Conservation (phyloP, 2,113 vertebrate species). For the Caretta caretta region DNA sequence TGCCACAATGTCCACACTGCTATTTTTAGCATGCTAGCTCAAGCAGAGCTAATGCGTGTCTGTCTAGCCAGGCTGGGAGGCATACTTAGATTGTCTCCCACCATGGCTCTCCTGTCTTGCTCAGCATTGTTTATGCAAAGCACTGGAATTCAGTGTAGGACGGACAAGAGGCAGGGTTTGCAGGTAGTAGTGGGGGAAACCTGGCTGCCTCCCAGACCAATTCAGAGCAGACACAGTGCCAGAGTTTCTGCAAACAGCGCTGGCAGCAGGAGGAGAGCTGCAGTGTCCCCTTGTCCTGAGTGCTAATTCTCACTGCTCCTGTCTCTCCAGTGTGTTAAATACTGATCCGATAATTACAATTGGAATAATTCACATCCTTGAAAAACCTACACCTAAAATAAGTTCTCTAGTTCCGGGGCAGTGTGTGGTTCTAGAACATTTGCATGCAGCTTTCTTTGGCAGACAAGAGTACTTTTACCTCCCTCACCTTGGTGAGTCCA, state of each 20-base stretch:
- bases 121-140: not conserved
- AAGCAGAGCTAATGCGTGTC: too few species aligned
- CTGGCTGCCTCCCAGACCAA: not conserved
- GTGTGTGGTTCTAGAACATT: not conserved
- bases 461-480: not conserved
- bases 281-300: not conserved
- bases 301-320: not conserved
- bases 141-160: not conserved
- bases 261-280: not conserved
- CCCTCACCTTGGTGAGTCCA: not conserved
- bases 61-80: too few species aligned
- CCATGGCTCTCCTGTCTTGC: not conserved
- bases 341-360: not conserved
- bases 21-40: too few species aligned
- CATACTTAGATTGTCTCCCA: not conserved
- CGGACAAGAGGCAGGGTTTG: not conserved
- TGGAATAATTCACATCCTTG: not conserved
- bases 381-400: not conserved
- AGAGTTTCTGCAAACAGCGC: not conserved
- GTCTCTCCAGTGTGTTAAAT: not conserved
- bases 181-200: not conserved
- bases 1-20: too few species aligned
- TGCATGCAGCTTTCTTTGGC: not conserved
- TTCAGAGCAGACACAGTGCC: not conserved
- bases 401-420: not conserved